Evolutionary conservation across 1,140 invertebrate genomes (phyloP).

Genomic region (Mylabris phalerata): DNA sequence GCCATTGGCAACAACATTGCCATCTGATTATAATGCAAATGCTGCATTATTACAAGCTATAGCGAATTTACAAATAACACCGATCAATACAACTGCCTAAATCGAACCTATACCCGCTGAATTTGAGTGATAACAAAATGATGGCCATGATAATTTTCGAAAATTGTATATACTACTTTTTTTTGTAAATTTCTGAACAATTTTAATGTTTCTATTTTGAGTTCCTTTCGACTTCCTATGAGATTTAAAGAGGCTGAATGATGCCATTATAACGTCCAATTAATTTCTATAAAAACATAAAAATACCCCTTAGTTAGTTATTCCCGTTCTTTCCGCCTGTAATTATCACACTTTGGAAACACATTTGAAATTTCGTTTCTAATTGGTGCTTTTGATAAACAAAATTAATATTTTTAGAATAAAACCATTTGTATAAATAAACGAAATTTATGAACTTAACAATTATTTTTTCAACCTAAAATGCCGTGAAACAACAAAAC

Average conservation of each 20-base stretch:
- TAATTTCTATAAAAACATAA: background rate
- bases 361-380: conserved; percentile 3
- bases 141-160: background rate
- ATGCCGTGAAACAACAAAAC: too few species aligned
- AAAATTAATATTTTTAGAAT: conserved; percentile 30
- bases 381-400: conserved; percentile 22
- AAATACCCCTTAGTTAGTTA: background rate
- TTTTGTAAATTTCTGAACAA: conserved; percentile 6
- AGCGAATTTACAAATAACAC: conserved; percentile 29
- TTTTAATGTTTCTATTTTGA: conserved; percentile 12
- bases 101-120: background rate
- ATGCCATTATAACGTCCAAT: conserved; percentile 20
- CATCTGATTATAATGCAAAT: conserved; percentile 44
- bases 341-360: background rate
- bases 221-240: conserved; percentile 4
- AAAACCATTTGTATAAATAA: conserved; percentile 16
- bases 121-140: background rate
- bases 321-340: too few species aligned
- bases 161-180: background rate
- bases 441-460: background rate
- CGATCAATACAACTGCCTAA: conserved; percentile 39
- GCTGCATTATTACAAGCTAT: conserved; percentile 35
- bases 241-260: conserved; percentile 17
- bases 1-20: conserved; percentile 28
- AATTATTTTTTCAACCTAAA: too few species aligned